A percentile compares a stretch with the other conserved stretches of the same genome.
phyloP scores from a whole-genome alignment of 2,888 invertebrate genomes.

The Spodoptera picta region DNA sequence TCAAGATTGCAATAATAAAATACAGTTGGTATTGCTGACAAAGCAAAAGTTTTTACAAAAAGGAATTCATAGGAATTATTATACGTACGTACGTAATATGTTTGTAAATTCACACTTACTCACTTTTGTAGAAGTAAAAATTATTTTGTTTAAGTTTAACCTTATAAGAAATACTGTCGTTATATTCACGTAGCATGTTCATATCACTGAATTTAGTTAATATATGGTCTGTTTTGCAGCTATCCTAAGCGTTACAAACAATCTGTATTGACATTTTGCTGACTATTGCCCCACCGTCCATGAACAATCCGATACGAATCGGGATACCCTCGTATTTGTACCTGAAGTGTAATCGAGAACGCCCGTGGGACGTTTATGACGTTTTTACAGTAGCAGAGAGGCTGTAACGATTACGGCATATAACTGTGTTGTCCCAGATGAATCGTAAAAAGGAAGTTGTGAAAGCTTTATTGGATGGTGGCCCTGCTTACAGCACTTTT shows the following conservation, averaged over 20 bases:
- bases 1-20: slow-evolving; percentile 3
- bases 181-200: slow-evolving; percentile 1
- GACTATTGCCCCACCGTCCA: slow-evolving; percentile 7
- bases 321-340: background rate
- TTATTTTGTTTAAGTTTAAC: background rate
- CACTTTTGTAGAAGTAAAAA: background rate
- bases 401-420: slow-evolving; percentile 61
- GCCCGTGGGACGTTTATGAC: slow-evolving; percentile 47
- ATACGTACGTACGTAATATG: background rate
- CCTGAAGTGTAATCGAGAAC: slow-evolving; percentile 4
- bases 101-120: background rate
- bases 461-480: slow-evolving; percentile 77
- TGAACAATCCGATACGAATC: slow-evolving; percentile 8
- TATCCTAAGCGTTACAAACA: slow-evolving; percentile 14
- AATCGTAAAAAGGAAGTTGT: slow-evolving; percentile 71
- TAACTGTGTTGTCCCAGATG: slow-evolving; percentile 63
- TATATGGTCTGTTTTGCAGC: background rate
- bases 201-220: slow-evolving; percentile 10
- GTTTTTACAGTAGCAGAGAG: slow-evolving; percentile 46
- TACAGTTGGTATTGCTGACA: slow-evolving; percentile 5
- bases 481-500: slow-evolving; percentile 72
- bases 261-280: slow-evolving; percentile 24
- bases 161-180: background rate
- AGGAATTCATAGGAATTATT: background rate
- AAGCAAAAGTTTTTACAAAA: slow-evolving; percentile 2